Evolutionary conservation across 2,888 invertebrate genomes (phyloP), one percentile per base, ranked within the genome.

Genomic region (Phyllotreta cruciferae): DNA sequence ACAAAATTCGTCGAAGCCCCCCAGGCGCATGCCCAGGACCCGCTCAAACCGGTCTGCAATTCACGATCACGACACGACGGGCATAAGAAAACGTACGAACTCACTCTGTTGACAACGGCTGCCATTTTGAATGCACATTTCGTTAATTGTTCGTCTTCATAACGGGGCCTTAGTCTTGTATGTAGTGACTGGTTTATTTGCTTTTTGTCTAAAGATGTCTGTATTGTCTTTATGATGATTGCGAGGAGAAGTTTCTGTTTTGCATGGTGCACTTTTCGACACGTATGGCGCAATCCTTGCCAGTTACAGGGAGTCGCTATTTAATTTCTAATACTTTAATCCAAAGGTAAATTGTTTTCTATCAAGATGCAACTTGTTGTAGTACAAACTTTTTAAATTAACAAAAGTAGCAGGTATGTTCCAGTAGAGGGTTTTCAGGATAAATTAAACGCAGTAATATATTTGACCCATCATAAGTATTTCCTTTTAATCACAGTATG

Each of bases 51-150:
- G 50, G 45, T 54, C 67, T 69, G 66, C 68, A 66, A 69, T 68
- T 66, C 61, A 57, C 64, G 72, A 71, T 73, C 71, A 39, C 62
- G 70, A 67, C 67, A 70, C 54, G 44, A 58, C 14, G 47, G 37
- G 41, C 39, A 55, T 49, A 52, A 8, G 52, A 49, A 49, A 36
- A 35, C 37, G 9, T 34, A 6, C 6, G 10, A 57, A 61, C 62
- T 36, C 60, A 70, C 62, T 70, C 65, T 66, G 69, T 70, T 63
- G 67, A 67, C 67, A 63, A 69, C 69, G 68, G 70, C 74, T 72
- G 70, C 75, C 74, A 75, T 75, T 71, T 75, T 75, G 71, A 66
- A 52, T 66, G 67, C 69, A 70, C 70, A 66, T 73, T 72, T 71
- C 68, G 67, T 73, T 75, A 75, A 75, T 74, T 72, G 72, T 71